Base-by-base conservation (phyloP, 2,888 invertebrate species). In the Atherix ibis region DNA sequence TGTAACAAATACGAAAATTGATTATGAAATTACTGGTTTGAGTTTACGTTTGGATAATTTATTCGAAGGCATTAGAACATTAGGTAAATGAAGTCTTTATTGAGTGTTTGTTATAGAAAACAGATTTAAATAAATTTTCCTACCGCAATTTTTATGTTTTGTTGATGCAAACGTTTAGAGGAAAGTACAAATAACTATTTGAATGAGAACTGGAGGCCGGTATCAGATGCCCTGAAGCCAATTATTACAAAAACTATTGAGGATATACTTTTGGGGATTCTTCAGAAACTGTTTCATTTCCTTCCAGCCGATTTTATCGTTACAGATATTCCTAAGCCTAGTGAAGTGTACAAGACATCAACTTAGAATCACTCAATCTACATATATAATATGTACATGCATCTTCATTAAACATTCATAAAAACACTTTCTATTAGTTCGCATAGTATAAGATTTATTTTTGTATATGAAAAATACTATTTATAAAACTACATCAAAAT, bases 141-240 rank as follows among this genome's bases (percentile, higher is more conserved):
- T 32, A n/a, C 6, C 2, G 3, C 18, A 17, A 17, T 18, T 18
- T 18, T 31, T 18, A 29, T 15, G 13, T 16, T 18, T 24, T 19
- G 14, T 19, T 27, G 10, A 28, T 38, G 37, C 31, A 33, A 27
- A 18, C 37, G 52, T 66, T 43, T 63, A 74, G 75, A 75, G 65
- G 71, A 73, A 28, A 70, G 71, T 44, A 74, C 76, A 3, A 76
- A 78, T 47, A 65, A 66, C 5, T 71, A 77, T 43, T 60, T 78
- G 41, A 78, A 78, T 50, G 70, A 70, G 10, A 77, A 76, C 51
- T 78, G 77, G 77, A 63, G 69, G 17, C 69, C 73, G 27, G 71
- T 76, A 2, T 69, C 71, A 1, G 74, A 74, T 44, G 68, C 76
- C 2, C 51, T 77, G 32, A 65, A 70, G 44, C 76, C 76, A 18